These are phyloP conservation scores for Lepidurus apus DNA, from an alignment of 1,140 invertebrate species.

Conservation along the genomic window DNA sequence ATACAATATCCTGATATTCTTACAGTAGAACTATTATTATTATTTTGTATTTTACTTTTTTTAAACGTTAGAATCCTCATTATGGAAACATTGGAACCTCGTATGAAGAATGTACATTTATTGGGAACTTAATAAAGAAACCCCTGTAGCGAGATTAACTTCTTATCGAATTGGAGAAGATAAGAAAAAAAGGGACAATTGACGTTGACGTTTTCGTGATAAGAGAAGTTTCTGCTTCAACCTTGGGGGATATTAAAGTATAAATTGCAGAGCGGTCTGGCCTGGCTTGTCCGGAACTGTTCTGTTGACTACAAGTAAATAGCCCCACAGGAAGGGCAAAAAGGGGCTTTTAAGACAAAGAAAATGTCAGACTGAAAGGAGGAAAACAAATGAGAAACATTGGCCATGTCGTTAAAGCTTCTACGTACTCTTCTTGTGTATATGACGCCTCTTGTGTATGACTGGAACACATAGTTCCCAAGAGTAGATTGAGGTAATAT, in stretches of 20 bases:
- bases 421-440: no score
- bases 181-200: neutral
- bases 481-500: no score
- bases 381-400: neutral
- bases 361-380: neutral
- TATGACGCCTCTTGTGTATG: no score
- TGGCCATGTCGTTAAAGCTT: neutral
- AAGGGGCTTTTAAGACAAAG: neutral
- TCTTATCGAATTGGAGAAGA: neutral
- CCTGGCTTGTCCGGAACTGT: neutral
- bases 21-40: no score
- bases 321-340: neutral
- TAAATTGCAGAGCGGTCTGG: neutral
- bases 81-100: no score
- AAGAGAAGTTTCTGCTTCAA: neutral
- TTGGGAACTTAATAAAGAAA: no score
- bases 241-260: neutral
- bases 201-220: neutral
- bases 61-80: no score
- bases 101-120: no score
- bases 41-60: no score
- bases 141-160: neutral
- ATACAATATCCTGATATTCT: no score
- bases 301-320: neutral
- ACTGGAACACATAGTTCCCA: no score